Evolutionary conservation across 2,888 invertebrate genomes (phyloP).

Genomic region (Oscheius sp.): DNA sequence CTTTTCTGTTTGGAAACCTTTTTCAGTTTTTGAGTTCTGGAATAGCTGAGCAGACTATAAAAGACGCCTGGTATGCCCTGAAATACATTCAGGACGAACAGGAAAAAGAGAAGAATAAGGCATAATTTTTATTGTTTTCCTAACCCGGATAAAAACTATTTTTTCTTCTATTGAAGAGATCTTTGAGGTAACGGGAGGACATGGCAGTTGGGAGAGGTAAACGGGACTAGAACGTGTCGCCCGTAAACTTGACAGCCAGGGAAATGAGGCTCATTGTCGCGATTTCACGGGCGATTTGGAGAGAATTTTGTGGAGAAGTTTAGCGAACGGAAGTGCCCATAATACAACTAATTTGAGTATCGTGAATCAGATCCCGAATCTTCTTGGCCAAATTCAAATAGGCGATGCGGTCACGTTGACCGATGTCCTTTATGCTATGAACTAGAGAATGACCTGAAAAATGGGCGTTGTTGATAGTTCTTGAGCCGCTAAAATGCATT

Average conservation of each 20-base stretch:
- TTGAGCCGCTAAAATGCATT: too few species aligned
- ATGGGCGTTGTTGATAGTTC: not conserved
- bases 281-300: too few species aligned
- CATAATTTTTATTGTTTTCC: not conserved
- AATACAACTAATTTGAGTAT: constrained; percentile 40
- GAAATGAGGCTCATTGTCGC: too few species aligned
- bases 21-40: constrained; percentile 34
- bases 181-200: not conserved
- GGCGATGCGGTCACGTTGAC: constrained; percentile 42
- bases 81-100: constrained; percentile 36
- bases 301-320: not conserved
- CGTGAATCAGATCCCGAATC: constrained; percentile 46
- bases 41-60: constrained; percentile 37
- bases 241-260: too few species aligned
- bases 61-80: constrained; percentile 35
- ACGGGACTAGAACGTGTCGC: too few species aligned
- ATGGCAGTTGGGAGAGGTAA: too few species aligned
- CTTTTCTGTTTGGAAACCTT: not conserved
- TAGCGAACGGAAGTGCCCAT: constrained; percentile 3
- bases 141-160: constrained; percentile 9
- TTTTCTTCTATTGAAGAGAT: not conserved
- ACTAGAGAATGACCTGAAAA: constrained; percentile 41
- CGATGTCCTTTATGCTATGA: constrained; percentile 47
- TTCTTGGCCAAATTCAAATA: constrained; percentile 46
- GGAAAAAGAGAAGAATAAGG: constrained; percentile 31